Evolutionary conservation across 2,113 vertebrate genomes (phyloP).

Genomic region (Myotis brandtii): DNA sequence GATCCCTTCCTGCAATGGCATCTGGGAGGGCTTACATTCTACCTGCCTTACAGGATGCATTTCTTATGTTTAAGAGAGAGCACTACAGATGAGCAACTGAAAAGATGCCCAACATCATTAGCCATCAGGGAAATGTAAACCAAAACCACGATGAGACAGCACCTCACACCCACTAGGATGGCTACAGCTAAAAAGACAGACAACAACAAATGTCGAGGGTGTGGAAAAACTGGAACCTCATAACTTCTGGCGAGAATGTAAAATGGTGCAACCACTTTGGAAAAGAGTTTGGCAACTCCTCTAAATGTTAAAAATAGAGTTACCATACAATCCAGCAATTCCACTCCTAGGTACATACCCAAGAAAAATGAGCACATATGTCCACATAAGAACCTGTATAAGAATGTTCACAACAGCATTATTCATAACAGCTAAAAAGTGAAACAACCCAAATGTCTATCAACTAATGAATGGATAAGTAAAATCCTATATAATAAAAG

Average conservation of each 20-base stretch:
- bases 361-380: background rate
- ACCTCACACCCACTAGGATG: background rate
- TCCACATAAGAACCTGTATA: background rate
- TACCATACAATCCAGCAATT: background rate
- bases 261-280: background rate
- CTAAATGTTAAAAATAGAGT: background rate
- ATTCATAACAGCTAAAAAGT: background rate
- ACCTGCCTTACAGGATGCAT: background rate
- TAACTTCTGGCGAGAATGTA: background rate
- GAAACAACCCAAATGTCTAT: background rate
- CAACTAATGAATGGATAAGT: background rate
- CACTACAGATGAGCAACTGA: background rate
- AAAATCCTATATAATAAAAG: background rate
- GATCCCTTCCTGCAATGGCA: background rate
- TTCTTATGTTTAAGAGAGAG: background rate
- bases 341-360: background rate
- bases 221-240: accelerated
- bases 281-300: background rate
- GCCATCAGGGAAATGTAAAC: background rate
- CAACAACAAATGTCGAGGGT: background rate
- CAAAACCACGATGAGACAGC: accelerated
- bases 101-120: background rate
- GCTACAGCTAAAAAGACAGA: background rate
- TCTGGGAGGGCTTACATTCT: background rate
- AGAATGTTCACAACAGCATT: background rate